Conservation (phyloP, 2,113 vertebrate species). For the Podocnemis expansa region DNA sequence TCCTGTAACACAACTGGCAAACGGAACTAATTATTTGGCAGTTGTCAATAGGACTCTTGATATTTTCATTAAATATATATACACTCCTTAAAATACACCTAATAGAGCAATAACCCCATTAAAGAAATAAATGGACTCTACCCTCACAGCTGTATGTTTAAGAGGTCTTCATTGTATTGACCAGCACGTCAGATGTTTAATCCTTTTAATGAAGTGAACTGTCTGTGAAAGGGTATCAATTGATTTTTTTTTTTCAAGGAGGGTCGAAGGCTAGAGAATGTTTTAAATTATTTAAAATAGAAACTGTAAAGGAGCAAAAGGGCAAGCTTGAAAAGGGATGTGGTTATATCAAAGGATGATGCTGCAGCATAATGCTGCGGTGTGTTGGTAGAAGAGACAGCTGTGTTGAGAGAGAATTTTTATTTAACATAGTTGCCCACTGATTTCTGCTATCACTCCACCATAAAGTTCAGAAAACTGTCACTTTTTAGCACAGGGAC, state of each 20-base stretch:
- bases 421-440: not conserved
- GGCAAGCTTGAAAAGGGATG: not conserved
- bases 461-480: not conserved
- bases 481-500: not conserved
- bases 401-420: not conserved
- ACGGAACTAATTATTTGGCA: not conserved
- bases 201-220: not conserved
- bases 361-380: not conserved
- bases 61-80: not conserved
- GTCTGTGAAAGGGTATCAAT: not conserved
- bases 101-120: not conserved
- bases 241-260: not conserved
- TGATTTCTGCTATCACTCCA: not conserved
- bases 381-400: not conserved
- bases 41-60: not conserved
- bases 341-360: not conserved
- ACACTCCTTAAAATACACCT: not conserved
- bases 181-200: not conserved
- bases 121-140: not conserved
- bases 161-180: not conserved
- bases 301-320: not conserved
- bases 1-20: not conserved
- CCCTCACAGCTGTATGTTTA: not conserved
- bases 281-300: not conserved
- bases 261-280: not conserved